Evolutionary conservation across 2,888 invertebrate species (phyloP), one percentile per base, ranked within the genome.

Genomic region (Saturnia pavonia): DNA sequence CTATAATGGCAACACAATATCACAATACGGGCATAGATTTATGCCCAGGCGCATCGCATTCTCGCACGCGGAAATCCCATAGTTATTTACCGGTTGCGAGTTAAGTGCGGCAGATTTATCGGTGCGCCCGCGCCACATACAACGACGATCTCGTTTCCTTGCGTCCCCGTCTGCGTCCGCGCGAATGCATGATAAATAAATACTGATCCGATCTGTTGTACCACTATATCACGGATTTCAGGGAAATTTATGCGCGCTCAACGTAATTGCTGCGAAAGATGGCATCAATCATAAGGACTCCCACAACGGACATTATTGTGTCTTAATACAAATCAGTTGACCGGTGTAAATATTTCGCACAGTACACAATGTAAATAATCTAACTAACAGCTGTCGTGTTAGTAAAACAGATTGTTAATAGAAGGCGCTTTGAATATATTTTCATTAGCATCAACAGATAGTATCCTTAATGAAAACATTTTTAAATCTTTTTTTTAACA

Each of bases 51-150:
- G 91, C 91, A 90, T 91, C 92, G 90, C 86, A 87, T 87, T 87
- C 91, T 87, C 89, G 92, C 94, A 94, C 92, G 91, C 92, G 94
- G 94, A 94, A 94, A 94, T 92, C 93, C 91, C 91, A 91, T 92
- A 91, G 93, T 94, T 93, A 93, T 94, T 93, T 94, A 93, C 94
- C 93, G 92, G 92, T 92, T 90, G 92, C 90, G 91, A 91, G 91
- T 88, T 92, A 92, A 92, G 91, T 91, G 92, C 92, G 89, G 91
- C 91, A 91, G 92, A 94, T 94, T 94, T 94, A 94, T 94, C 92
- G 91, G 86, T 82, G 87, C 82, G 86, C 82, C 83, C 80, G 87
- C 85, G 84, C 80, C 76, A 78, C 79, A 80, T 83, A 83, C 82
- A 81, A 82, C 85, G 90, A 89, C 91, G 91, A 90, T 93, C 94